Evolutionary conservation across 2,113 vertebrate species (phyloP), one percentile per base, ranked within the genome.

Genomic region (Corythornis cristatus): DNA sequence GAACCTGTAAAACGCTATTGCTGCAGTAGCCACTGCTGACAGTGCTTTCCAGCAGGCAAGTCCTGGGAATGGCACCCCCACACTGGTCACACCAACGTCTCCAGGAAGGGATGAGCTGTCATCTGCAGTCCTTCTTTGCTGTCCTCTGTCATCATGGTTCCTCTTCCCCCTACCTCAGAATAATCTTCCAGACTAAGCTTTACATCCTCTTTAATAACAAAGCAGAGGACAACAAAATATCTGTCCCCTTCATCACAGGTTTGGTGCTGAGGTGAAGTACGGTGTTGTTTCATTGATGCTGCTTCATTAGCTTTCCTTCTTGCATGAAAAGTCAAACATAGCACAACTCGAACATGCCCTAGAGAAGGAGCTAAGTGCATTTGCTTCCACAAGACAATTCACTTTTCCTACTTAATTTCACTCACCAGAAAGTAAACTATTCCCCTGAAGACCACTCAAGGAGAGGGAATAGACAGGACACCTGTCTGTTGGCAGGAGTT

Each of bases 101-200:
- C 26, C 6, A 22, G 12, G 25, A 65, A 64, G 25, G 6, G 7
- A 16, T 1, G 1, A 14, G 14, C 43, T 62, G 19, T 53, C 42
- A 71, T 9, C 28, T 42, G 53, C 22, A 71, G 29, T 7, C 23
- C 14, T 37, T 11, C 33, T 42, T 26, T 58, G 14, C 33, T 28
- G 19, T 15, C 0, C 0, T 18, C 15, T 33, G 40, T 43, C 19
- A 46, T 37, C 4, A 0, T 2, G 0, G 9, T 3, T 8, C 13
- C 29, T 61, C 20, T 5, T 0, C 43, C 18, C 14, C 22, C 15
- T 28, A 17, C 2, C 3, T 5, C 20, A 57, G 25, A 65, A 11
- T 25, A 43, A 65, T 15, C 21, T 90, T 22, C 13, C 20, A 62
- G 31, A n/a, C 14, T 26, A 51, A 75, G 2, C 1, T 67, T 73